These are phyloP conservation scores for Eupleurogrammus muticus DNA, from an alignment of 2,797 vertebrate species.

Conservation along the genomic window DNA sequence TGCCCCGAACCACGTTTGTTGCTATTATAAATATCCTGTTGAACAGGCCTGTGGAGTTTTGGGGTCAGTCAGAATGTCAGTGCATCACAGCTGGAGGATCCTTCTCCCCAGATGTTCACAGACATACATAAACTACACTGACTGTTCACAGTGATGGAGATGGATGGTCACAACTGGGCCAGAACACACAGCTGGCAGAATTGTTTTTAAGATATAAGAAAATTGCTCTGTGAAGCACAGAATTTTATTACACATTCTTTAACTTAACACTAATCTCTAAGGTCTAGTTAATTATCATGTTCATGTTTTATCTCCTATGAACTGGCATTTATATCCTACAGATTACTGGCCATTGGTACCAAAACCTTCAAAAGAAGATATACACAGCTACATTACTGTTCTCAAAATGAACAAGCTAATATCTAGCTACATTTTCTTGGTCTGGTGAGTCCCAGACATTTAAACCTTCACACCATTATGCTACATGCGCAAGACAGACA, in stretches of 20 bases:
- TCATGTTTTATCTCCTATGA: neutral
- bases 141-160: neutral
- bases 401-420: too few relatives aligned
- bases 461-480: too few relatives aligned
- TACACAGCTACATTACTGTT: too few relatives aligned
- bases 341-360: neutral
- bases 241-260: neutral
- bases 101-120: neutral
- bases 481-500: too few relatives aligned
- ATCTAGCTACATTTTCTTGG: too few relatives aligned
- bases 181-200: neutral
- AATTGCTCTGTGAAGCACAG: too few relatives aligned
- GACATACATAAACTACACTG: neutral
- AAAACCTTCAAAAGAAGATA: too few relatives aligned
- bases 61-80: slow-evolving; percentile 30
- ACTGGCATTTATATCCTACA: neutral
- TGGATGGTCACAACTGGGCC: neutral
- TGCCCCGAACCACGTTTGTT: slow-evolving; percentile 28
- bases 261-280: neutral
- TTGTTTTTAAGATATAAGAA: too few relatives aligned
- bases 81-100: slow-evolving; percentile 9
- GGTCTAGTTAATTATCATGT: neutral
- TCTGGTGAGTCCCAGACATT: too few relatives aligned
- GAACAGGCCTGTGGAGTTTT: slow-evolving; percentile 37
- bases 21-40: slow-evolving; percentile 43